Evolutionary conservation across 1,140 invertebrate genomes (phyloP), one percentile per base, ranked within the genome.

Genomic region (Halictus rubicundus): DNA sequence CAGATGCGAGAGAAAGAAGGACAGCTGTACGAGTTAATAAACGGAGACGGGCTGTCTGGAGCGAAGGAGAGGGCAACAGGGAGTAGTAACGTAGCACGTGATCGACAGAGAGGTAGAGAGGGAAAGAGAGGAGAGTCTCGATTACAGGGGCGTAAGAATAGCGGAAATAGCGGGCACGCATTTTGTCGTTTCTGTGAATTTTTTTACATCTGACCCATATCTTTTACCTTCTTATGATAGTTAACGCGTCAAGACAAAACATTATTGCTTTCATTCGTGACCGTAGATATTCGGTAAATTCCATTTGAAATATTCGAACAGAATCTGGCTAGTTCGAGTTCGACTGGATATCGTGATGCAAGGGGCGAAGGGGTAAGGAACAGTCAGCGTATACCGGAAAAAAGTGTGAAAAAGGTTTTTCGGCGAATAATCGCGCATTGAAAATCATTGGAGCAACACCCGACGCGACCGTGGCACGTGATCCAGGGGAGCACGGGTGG

Each of bases 121-220:
- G 80, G 12, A 39, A 39, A 42, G 42, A 42, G 42, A 12, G 42
- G 81, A 46, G 82, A 46, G 19, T 32, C 69, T 61, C 21, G 39
- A 59, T 37, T 25, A 37, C 83, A 85, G 82, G 61, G 74, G 46
- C 52, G 83, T 84, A 74, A n/a, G 23, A 74, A 52, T 73, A 39
- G 52, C 68, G 64, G 12, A 71, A n/a, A 57, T 57, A n/a, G 54
- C 8, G 54, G 54, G 54, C 21, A 32, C 32, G 2, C 52, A 5
- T 54, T 54, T 19, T 21, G 8, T 6, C 52, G 16, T 21, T 54
- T 6, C 16, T 54, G 54, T 57, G 6, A n/a, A 2, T 57, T 12
- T 9, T n/a, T 0, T 14, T 46, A 46, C 42, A 14, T 14, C 10
- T 12, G 42, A 2, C 3, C 14, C 42, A 0, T 46, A 12, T 12